Evolutionary conservation across 30 jellyfish, hydroid and myxozoan genomes (phyloP).

Genomic region (Nemopilema nomurai): DNA sequence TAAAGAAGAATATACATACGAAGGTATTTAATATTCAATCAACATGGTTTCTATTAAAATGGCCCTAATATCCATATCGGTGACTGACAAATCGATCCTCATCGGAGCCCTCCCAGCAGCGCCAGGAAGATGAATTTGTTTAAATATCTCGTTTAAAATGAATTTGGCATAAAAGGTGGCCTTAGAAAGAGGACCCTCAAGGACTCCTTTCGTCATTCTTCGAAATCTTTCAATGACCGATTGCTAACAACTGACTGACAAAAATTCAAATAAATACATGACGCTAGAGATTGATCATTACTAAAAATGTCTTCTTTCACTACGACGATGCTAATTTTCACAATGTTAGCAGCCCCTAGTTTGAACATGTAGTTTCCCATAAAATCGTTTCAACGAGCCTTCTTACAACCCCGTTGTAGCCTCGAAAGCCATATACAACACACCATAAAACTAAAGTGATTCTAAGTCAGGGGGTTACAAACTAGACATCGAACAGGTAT

Average conservation of each 20-base stretch:
- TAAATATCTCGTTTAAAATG: too few relatives aligned
- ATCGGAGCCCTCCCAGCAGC: not conserved
- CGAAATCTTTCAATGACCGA: not conserved
- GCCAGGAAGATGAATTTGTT: too few relatives aligned
- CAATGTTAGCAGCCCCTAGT: not conserved
- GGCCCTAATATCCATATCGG: constrained; percentile 9
- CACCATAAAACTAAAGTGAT: too few relatives aligned
- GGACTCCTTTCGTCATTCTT: too few relatives aligned
- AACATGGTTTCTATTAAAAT: constrained; percentile 1
- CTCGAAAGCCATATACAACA: too few relatives aligned
- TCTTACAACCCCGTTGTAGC: too few relatives aligned
- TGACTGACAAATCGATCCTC: not conserved
- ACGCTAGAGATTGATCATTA: not conserved
- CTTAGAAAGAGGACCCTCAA: too few relatives aligned
- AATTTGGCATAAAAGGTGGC: too few relatives aligned
- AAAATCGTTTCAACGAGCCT: too few relatives aligned
- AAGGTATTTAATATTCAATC: constrained; percentile 19
- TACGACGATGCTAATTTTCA: not conserved
- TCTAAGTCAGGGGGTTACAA: too few relatives aligned
- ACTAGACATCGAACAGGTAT: too few relatives aligned
- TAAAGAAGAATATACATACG: constrained; percentile 66
- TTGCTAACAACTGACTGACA: not conserved
- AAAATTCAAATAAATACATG: not conserved
- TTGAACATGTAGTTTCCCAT: not conserved
- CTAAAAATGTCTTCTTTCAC: not conserved